These are phyloP conservation scores for Apogon hyalosoma DNA, from an alignment of 2,797 vertebrate genomes.

Conservation along the genomic window DNA sequence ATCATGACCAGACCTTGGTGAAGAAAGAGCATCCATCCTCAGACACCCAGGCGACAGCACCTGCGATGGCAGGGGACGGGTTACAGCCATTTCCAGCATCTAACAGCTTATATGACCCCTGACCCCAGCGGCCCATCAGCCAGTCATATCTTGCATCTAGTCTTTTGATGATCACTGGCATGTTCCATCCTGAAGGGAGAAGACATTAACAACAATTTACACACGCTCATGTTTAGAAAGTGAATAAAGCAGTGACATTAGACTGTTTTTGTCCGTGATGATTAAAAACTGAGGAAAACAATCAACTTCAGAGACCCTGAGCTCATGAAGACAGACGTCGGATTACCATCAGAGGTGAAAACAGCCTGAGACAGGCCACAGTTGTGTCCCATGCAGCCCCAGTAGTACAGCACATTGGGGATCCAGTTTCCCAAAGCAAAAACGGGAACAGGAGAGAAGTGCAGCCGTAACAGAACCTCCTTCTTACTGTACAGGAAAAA, in stretches of 20 bases:
- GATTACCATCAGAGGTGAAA: slow-evolving; percentile 80
- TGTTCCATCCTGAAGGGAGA: slow-evolving; percentile 73
- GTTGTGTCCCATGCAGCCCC: slow-evolving; percentile 76
- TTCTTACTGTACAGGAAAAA: slow-evolving; percentile 16
- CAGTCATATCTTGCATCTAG: slow-evolving; percentile 85
- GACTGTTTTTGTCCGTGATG: too few relatives aligned
- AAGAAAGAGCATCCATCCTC: slow-evolving; percentile 85
- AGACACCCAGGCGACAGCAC: slow-evolving; percentile 84
- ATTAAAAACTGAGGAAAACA: neutral
- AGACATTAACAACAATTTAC: neutral
- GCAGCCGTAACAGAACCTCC: slow-evolving; percentile 80
- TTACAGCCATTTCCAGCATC: slow-evolving; percentile 81
- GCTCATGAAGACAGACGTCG: accelerated
- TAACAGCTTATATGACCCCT: slow-evolving; percentile 56
- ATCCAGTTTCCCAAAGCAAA: slow-evolving; percentile 86
- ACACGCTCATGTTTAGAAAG: neutral
- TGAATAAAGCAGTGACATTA: too few relatives aligned
- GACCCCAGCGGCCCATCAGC: slow-evolving; percentile 73
- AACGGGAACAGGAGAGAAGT: slow-evolving; percentile 82
- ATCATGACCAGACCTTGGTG: slow-evolving; percentile 77
- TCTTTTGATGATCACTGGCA: slow-evolving; percentile 79
- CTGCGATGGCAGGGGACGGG: slow-evolving; percentile 46
- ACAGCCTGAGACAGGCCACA: slow-evolving; percentile 78
- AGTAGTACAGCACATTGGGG: slow-evolving; percentile 81
- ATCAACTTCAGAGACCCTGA: neutral